Evolutionary conservation across 2,797 vertebrate genomes (phyloP), one percentile per base, ranked within the genome.

Genomic region (Girardinus metallicus): DNA sequence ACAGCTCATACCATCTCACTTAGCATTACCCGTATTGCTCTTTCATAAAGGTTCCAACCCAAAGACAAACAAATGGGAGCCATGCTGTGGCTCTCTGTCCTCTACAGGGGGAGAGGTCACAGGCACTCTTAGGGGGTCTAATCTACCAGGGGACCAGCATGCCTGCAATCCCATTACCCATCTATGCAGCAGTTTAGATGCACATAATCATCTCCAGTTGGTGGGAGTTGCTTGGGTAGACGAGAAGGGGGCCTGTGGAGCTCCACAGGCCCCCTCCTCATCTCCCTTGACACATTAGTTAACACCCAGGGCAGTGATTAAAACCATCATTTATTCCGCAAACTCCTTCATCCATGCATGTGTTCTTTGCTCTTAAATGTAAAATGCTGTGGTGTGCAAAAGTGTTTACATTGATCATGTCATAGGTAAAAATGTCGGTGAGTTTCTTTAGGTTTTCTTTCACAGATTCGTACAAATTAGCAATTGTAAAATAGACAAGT

Each of bases 271-370:
- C 74, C 81, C 79, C 81, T 71, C 80, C 34, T 57, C 75, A 26
- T 87, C 87, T 91, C 90, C 88, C 81, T 44, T 41, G 92, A 89
- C 89, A 87, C 90, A 94, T 94, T 93, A 94, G 90, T 88, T 82
- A 83, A 91, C 84, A 93, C 91, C 87, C 86, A 78, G 80, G 78
- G 87, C 91, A 88, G 85, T 91, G 92, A 95, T 95, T 94, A 95
- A 89, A 92, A 92, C 92, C 91, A 91, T 94, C 71, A 91, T 95
- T 94, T 94, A 93, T 95, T 93, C 86, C 89, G 55, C 83, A 86
- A 77, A 80, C 86, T 26, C 51, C 76, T 87, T 91, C 83, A 86
- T 90, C 83, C 73, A 23, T 73, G 76, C 83, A 87, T 85, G 83
- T 82, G 81, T 91, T 90, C 84, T 87, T 82, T 85, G 44, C 29